Percentiles rank a stretch among this genome's conserved stretches.
These are phyloP conservation scores for Oryzias curvinotus DNA, from an alignment of 2,113 vertebrate genomes.

Conservation along the genomic window DNA sequence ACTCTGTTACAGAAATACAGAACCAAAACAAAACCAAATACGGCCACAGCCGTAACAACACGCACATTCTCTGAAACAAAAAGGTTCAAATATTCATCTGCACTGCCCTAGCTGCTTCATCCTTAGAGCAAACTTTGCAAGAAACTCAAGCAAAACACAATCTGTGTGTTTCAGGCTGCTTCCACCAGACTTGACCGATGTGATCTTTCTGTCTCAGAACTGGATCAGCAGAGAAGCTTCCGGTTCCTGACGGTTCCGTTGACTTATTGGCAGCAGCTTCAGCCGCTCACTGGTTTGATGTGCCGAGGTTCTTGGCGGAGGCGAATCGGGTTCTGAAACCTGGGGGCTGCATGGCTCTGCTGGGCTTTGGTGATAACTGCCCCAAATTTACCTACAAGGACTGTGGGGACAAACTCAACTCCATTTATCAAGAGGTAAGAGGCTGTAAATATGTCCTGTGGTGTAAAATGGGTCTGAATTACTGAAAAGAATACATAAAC, in stretches of 20 bases:
- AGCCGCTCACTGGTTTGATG: constrained; percentile 83
- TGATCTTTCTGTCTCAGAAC: constrained; percentile 53
- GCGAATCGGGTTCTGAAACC: constrained; percentile 75
- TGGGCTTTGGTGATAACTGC: constrained; percentile 53
- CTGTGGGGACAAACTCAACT: constrained; percentile 72
- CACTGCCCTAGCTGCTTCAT: no score
- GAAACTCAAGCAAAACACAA: no score
- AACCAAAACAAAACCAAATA: no score
- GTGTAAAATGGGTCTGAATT: no score
- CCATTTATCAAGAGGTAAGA: constrained; percentile 75
- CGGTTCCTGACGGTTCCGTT: constrained; percentile 75
- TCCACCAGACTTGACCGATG: background rate
- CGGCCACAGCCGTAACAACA: no score
- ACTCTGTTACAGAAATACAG: no score
- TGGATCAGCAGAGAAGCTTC: constrained; percentile 79
- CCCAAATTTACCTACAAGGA: constrained; percentile 54
- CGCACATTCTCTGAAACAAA: no score
- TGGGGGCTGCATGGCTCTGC: constrained; percentile 76
- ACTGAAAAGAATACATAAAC: no score
- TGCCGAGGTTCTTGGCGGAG: constrained; percentile 71
- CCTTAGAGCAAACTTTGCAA: no score
- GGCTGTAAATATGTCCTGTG: no score
- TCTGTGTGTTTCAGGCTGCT: no score
- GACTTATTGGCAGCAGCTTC: constrained; percentile 78
- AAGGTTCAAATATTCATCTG: no score